phyloP scores from a whole-genome alignment of 2,888 invertebrate genomes.

The Drosophila leonis region DNA sequence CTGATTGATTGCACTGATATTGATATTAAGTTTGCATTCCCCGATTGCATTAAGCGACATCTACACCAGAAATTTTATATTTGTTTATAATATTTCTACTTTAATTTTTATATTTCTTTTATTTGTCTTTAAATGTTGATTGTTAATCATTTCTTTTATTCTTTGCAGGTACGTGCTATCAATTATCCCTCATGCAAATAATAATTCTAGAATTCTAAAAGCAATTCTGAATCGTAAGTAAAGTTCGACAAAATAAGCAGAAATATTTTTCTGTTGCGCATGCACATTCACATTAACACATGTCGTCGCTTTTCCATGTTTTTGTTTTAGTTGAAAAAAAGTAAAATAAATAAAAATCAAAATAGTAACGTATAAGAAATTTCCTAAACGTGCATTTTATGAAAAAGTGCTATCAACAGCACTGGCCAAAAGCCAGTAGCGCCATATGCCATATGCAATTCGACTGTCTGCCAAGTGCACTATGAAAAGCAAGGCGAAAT shows the following conservation, averaged over 20 bases:
- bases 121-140: not conserved
- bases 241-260: constrained; percentile 7
- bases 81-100: not conserved
- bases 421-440: constrained; percentile 43
- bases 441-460: constrained; percentile 51
- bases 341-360: constrained; percentile 16
- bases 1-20: not conserved
- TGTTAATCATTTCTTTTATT: not conserved
- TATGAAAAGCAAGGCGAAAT: constrained; percentile 31
- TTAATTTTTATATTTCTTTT: not conserved
- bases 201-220: not conserved
- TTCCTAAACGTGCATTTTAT: constrained; percentile 69
- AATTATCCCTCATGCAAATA: constrained; percentile 6
- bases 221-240: constrained; percentile 36
- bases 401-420: constrained; percentile 63
- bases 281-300: constrained; percentile 22
- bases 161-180: constrained; percentile 47
- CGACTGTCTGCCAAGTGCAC: constrained; percentile 63
- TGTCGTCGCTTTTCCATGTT: constrained; percentile 19
- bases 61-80: not conserved
- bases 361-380: constrained; percentile 29
- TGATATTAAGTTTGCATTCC: not conserved
- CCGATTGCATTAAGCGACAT: too few species aligned
- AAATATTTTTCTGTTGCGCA: constrained; percentile 27
- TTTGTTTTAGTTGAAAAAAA: constrained; percentile 36